Evolutionary conservation across 1,140 invertebrate species (phyloP).

Genomic region (Mylabris phalerata): DNA sequence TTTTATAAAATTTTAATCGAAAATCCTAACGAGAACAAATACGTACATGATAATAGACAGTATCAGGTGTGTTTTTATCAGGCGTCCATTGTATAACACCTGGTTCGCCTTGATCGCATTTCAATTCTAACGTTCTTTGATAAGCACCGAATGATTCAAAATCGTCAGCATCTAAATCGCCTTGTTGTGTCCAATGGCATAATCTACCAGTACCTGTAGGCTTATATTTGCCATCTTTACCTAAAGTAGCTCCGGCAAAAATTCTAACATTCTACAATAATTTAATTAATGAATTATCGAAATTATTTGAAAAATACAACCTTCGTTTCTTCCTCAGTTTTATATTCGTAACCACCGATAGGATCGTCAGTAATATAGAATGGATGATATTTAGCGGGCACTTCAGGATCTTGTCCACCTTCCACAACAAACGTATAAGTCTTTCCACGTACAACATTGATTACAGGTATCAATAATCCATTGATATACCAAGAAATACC

Average conservation of each 20-base stretch:
- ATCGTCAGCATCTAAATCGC: conserved; percentile 64
- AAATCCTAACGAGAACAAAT: not conserved
- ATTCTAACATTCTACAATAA: conserved; percentile 63
- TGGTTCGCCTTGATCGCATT: conserved; percentile 77
- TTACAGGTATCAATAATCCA: conserved; percentile 85
- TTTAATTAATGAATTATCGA: not conserved
- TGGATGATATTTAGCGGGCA: conserved; percentile 82
- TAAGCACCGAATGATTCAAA: conserved; percentile 83
- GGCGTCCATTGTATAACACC: conserved; percentile 84
- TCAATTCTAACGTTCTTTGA: conserved; percentile 71
- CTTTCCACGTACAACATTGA: conserved; percentile 82
- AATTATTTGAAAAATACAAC: conserved; percentile 42
- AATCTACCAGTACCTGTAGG: conserved; percentile 72
- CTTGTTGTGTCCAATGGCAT: conserved; percentile 79
- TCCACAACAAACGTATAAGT: conserved; percentile 89
- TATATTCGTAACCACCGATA: conserved; percentile 82
- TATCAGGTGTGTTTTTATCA: conserved; percentile 78
- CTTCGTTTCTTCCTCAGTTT: conserved; percentile 73
- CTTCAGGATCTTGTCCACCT: conserved; percentile 71
- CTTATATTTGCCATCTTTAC: conserved; percentile 55
- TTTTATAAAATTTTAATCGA: not conserved
- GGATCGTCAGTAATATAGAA: conserved; percentile 94
- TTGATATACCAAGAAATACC: conserved; percentile 95
- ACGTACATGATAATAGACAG: conserved; percentile 84
- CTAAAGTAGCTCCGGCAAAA: conserved; percentile 68